Evolutionary conservation across 2,797 vertebrate genomes (phyloP).

Genomic region (Phrynocephalus guinanensis): DNA sequence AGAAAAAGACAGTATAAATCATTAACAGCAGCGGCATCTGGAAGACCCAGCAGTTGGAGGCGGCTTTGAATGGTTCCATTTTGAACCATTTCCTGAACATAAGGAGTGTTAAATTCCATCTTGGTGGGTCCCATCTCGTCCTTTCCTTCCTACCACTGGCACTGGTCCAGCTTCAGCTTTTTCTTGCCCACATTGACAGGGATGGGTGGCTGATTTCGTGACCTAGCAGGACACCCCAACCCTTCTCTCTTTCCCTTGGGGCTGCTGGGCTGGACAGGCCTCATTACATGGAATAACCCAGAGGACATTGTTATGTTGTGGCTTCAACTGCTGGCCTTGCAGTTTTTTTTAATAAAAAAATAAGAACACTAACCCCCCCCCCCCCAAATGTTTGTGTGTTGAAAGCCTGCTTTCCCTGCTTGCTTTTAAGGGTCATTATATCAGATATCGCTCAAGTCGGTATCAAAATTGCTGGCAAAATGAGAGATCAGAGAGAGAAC

Average conservation of each 20-base stretch:
- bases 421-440: conserved; percentile 62
- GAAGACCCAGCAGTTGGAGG: too few species aligned
- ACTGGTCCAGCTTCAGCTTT: too few species aligned
- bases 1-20: too few species aligned
- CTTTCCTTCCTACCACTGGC: too few species aligned
- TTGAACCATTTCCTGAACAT: too few species aligned
- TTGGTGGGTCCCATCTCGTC: too few species aligned
- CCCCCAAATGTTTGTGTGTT: conserved; percentile 38
- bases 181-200: too few species aligned
- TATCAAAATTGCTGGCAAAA: conserved; percentile 56
- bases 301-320: conserved; percentile 38
- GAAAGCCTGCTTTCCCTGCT: conserved; percentile 33
- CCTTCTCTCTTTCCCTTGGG: not conserved
- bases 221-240: too few species aligned
- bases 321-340: conserved; percentile 28
- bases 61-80: too few species aligned
- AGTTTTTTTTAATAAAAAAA: not conserved
- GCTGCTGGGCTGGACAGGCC: conserved; percentile 21
- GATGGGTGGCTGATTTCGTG: too few species aligned
- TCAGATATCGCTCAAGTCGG: conserved; percentile 67
- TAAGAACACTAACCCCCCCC: not conserved
- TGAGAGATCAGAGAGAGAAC: conserved; percentile 54
- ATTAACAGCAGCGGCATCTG: too few species aligned
- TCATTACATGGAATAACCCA: conserved; percentile 60
- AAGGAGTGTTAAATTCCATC: too few species aligned